These are phyloP conservation scores for Odocoileus hemionus DNA, from an alignment of 2,113 vertebrate species.

Conservation along the genomic window DNA sequence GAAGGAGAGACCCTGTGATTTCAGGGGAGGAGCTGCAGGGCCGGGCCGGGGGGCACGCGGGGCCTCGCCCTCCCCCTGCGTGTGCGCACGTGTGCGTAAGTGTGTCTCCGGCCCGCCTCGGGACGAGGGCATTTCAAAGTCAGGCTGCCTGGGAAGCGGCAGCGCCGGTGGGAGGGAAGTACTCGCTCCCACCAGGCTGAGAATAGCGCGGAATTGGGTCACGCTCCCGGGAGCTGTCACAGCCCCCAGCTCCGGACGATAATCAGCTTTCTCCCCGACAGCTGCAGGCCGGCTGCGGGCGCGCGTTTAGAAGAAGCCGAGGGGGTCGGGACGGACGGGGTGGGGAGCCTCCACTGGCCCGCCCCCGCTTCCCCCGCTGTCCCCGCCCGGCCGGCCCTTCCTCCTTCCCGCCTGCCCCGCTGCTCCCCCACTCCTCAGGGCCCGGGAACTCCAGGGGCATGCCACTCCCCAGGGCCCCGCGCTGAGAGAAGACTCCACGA, in stretches of 20 bases:
- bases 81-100: background rate
- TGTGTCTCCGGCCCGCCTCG: fast-evolving
- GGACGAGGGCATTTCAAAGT: conserved; percentile 65
- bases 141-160: background rate
- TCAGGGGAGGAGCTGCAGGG: background rate
- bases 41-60: background rate
- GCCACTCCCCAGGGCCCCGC: background rate
- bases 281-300: background rate
- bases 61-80: background rate
- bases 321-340: background rate
- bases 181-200: conserved; percentile 64
- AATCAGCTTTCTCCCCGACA: conserved; percentile 65
- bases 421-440: fast-evolving
- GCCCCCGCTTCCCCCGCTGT: background rate
- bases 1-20: background rate
- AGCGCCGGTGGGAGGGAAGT: conserved; percentile 5
- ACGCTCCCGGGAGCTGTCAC: conserved; percentile 28
- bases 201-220: conserved; percentile 75
- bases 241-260: conserved; percentile 60
- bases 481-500: fast-evolving
- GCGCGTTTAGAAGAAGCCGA: background rate
- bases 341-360: background rate
- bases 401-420: background rate
- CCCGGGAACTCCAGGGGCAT: background rate
- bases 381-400: background rate